phyloP scores from a whole-genome alignment of 1,140 invertebrate genomes.

The Akabosia matsudoensis region DNA sequence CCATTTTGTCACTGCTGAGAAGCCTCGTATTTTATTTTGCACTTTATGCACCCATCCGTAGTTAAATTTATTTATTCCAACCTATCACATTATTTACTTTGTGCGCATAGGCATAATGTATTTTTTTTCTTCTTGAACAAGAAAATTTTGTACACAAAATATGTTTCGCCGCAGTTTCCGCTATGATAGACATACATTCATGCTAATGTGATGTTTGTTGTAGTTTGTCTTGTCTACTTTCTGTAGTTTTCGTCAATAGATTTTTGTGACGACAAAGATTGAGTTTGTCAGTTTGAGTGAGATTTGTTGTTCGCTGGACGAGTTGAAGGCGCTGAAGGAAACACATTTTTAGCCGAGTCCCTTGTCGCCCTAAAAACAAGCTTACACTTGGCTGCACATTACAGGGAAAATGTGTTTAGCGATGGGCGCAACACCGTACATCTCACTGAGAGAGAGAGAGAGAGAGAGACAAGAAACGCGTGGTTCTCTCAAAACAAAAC shows the following conservation, averaged over 20 bases:
- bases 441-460: too few species aligned
- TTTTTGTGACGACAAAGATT: not conserved
- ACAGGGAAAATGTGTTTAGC: conserved; percentile 1
- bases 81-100: not conserved
- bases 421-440: too few species aligned
- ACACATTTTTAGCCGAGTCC: conserved; percentile 7
- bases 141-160: too few species aligned
- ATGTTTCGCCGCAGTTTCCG: too few species aligned
- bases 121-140: conserved; percentile 6
- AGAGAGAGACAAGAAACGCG: too few species aligned
- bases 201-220: too few species aligned
- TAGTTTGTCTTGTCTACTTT: not conserved
- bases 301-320: conserved; percentile 13
- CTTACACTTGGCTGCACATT: conserved; percentile 1
- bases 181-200: not conserved
- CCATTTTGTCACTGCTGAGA: too few species aligned
- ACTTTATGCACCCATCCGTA: not conserved
- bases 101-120: too few species aligned
- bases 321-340: conserved; percentile 13
- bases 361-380: not conserved
- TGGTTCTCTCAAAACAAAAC: too few species aligned
- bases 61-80: conserved; percentile 7
- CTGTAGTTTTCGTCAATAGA: not conserved
- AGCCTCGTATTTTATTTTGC: too few species aligned
- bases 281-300: conserved; percentile 21